These are phyloP conservation scores for Drosophila picticornis DNA, from an alignment of 2,888 invertebrate species.

Conservation along the genomic window DNA sequence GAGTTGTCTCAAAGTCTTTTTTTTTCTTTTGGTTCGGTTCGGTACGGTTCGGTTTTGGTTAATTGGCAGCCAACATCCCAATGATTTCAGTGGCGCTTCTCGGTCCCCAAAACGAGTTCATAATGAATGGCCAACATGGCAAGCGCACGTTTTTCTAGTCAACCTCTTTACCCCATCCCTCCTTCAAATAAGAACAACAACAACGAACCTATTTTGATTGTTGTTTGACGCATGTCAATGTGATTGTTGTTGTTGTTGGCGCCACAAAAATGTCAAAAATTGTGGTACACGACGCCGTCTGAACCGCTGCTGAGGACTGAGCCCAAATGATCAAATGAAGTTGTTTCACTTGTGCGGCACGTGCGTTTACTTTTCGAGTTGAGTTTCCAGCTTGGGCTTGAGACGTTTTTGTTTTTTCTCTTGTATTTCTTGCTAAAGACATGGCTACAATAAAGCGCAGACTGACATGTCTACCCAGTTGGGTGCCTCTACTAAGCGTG, in stretches of 20 bases:
- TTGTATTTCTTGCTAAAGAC: conserved; percentile 27
- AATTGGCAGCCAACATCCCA: conserved; percentile 77
- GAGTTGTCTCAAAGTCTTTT: conserved; percentile 50
- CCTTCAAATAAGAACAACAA: conserved; percentile 19
- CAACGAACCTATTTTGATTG: conserved; percentile 72
- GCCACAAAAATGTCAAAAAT: conserved; percentile 79
- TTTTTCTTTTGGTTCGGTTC: conserved; percentile 20
- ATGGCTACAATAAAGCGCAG: conserved; percentile 56
- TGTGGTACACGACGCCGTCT: conserved; percentile 68
- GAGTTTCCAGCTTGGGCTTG: conserved; percentile 48
- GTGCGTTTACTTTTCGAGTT: conserved; percentile 75
- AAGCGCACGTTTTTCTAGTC: conserved; percentile 72
- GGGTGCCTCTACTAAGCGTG: conserved; percentile 60
- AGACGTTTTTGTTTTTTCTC: conserved; percentile 23
- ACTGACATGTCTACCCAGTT: conserved; percentile 77
- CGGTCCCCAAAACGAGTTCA: conserved; percentile 68
- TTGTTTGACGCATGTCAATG: conserved; percentile 80
- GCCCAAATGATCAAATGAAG: conserved; percentile 70
- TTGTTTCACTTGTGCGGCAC: conserved; percentile 78
- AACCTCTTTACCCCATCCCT: not conserved
- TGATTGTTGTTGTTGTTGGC: conserved; percentile 63
- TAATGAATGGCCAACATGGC: conserved; percentile 78
- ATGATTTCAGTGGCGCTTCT: conserved; percentile 73
- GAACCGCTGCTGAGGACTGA: conserved; percentile 37
- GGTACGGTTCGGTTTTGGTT: conserved; percentile 62